Evolutionary conservation across 2,888 invertebrate species (phyloP).

Genomic region (Sinopyrophorus schimmeli): DNA sequence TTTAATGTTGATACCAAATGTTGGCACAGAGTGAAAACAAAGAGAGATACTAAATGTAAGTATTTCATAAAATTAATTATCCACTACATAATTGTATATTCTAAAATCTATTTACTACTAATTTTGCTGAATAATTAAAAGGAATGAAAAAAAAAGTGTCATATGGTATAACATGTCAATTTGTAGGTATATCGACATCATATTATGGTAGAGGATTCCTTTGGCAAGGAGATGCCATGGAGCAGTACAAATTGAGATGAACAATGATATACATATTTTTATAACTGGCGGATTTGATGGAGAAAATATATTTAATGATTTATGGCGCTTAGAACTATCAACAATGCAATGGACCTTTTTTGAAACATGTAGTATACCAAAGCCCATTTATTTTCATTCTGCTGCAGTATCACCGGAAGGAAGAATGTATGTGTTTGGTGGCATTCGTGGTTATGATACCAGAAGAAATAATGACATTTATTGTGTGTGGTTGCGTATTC

Average conservation of each 20-base stretch:
- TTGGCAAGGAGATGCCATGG: slow-evolving; percentile 86
- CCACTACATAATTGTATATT: too few species aligned
- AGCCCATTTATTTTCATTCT: slow-evolving; percentile 85
- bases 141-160: too few species aligned
- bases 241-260: slow-evolving; percentile 72
- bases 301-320: slow-evolving; percentile 70
- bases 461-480: slow-evolving; percentile 74
- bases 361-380: slow-evolving; percentile 67
- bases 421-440: slow-evolving; percentile 78
- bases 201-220: too few species aligned
- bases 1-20: slow-evolving; percentile 70
- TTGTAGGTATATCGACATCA: too few species aligned
- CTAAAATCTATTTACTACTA: too few species aligned
- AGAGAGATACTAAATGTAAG: too few species aligned
- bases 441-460: slow-evolving; percentile 65
- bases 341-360: slow-evolving; percentile 77
- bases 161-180: too few species aligned
- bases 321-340: slow-evolving; percentile 79
- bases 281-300: slow-evolving; percentile 81
- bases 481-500: slow-evolving; percentile 84
- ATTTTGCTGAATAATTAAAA: too few species aligned
- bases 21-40: slow-evolving; percentile 71
- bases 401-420: slow-evolving; percentile 79
- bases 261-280: slow-evolving; percentile 64
- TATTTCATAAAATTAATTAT: too few species aligned